Evolutionary conservation across 2,888 invertebrate species (phyloP).

Genomic region (Ennomos fuscantarius): DNA sequence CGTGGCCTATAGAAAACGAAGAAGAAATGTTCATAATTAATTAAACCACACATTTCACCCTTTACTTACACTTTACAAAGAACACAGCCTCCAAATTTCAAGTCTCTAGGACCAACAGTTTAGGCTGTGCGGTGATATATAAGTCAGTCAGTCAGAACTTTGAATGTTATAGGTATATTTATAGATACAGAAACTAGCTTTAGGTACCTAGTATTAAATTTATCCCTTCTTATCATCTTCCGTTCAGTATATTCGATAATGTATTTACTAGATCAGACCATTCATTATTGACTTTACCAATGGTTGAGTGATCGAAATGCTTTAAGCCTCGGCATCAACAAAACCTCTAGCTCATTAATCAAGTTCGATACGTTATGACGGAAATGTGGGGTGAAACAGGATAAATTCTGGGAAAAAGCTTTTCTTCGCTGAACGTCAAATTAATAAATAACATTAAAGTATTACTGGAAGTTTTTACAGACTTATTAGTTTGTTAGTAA

Average conservation of each 20-base stretch:
- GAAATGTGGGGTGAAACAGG: constrained; percentile 17
- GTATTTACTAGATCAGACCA: constrained; percentile 20
- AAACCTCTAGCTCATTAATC: constrained; percentile 21
- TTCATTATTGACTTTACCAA: constrained; percentile 23
- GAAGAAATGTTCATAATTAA: no score
- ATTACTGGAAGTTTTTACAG: neutral
- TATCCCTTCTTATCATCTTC: neutral
- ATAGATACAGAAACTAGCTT: no score
- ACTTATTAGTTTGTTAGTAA: no score
- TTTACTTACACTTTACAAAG: no score
- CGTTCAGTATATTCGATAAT: neutral
- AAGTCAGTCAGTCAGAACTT: no score
- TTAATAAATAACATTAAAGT: constrained; percentile 12
- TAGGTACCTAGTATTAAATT: no score
- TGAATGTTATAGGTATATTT: no score
- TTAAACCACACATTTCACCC: no score
- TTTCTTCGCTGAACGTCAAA: constrained; percentile 9
- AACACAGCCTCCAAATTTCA: no score
- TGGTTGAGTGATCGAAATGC: constrained; percentile 24
- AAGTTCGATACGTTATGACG: constrained; percentile 24
- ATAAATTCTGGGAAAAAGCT: constrained; percentile 6
- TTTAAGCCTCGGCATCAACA: constrained; percentile 19
- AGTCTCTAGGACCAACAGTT: no score
- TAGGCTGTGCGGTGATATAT: no score
- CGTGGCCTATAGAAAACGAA: no score